A percentile compares a stretch with the other conserved stretches of the same genome.
Evolutionary conservation across 37 sponge, comb jelly and placozoan genomes (phyloP).

Genomic region (Agelas oroides): DNA sequence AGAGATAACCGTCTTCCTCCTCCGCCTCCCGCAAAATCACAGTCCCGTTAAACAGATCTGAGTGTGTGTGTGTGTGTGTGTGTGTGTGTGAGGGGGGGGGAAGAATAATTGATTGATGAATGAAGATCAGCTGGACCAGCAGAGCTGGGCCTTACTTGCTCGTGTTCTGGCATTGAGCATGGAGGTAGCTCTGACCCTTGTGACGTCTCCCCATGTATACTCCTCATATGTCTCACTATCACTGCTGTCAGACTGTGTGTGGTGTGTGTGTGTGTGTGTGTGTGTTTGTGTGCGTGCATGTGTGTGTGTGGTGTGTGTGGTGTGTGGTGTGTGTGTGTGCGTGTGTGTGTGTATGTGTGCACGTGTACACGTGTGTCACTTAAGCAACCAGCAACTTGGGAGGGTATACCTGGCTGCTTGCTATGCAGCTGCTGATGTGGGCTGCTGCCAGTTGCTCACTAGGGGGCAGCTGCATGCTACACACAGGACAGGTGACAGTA

Average conservation of each 20-base stretch:
- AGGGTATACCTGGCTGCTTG: too few relatives aligned
- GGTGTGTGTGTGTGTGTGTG: too few relatives aligned
- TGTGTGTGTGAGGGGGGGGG: too few relatives aligned
- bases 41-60: slow-evolving; percentile 45
- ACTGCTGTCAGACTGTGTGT: slow-evolving; percentile 1
- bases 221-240: slow-evolving; percentile 31
- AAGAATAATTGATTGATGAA: too few relatives aligned
- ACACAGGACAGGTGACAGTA: background rate
- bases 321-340: background rate
- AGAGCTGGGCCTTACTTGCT: slow-evolving; percentile 15
- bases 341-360: too few relatives aligned
- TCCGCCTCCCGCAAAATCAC: background rate
- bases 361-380: too few relatives aligned
- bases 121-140: too few relatives aligned
- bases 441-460: background rate
- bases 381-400: too few relatives aligned
- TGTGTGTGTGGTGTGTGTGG: too few relatives aligned
- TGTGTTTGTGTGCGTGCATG: too few relatives aligned
- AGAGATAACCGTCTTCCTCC: background rate
- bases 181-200: slow-evolving; percentile 43
- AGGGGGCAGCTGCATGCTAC: background rate
- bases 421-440: slow-evolving; percentile 8
- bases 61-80: too few relatives aligned
- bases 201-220: slow-evolving; percentile 49
- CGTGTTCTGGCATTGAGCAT: slow-evolving; percentile 27